Percentiles rank a stretch among this genome's conserved stretches.
These are phyloP conservation scores for Tetragonisca angustula DNA, from an alignment of 2,888 invertebrate genomes.

Conservation along the genomic window DNA sequence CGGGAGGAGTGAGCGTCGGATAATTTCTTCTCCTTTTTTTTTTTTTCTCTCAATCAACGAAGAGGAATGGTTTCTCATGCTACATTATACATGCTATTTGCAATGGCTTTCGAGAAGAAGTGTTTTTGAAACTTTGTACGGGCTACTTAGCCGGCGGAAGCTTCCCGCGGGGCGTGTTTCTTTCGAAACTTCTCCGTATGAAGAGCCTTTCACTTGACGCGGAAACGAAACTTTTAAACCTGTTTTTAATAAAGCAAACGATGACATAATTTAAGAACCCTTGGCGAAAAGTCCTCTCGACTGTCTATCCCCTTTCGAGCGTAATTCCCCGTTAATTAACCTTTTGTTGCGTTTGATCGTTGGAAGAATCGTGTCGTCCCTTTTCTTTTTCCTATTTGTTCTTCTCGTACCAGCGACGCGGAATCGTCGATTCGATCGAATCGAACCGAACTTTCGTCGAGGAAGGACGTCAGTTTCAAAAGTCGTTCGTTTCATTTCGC, in stretches of 20 bases:
- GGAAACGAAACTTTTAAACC: background rate
- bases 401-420: background rate
- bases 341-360: background rate
- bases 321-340: background rate
- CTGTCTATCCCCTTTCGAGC: background rate
- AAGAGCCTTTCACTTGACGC: slow-evolving; percentile 4
- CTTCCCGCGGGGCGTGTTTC: background rate
- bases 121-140: slow-evolving; percentile 14
- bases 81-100: background rate
- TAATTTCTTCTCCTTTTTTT: too few species aligned
- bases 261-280: slow-evolving; percentile 23
- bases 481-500: background rate
- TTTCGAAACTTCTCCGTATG: slow-evolving; percentile 24
- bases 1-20: too few species aligned
- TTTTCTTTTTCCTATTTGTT: too few species aligned
- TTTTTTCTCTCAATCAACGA: too few species aligned
- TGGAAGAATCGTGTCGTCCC: background rate
- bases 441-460: too few species aligned
- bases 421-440: background rate
- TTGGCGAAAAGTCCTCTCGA: background rate
- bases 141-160: background rate
- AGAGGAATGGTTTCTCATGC: too few species aligned
- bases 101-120: background rate
- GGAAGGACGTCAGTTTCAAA: background rate
- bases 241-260: slow-evolving; percentile 23